Conservation (phyloP, 2,113 vertebrate genomes). For the Megaleporinus macrocephalus region DNA sequence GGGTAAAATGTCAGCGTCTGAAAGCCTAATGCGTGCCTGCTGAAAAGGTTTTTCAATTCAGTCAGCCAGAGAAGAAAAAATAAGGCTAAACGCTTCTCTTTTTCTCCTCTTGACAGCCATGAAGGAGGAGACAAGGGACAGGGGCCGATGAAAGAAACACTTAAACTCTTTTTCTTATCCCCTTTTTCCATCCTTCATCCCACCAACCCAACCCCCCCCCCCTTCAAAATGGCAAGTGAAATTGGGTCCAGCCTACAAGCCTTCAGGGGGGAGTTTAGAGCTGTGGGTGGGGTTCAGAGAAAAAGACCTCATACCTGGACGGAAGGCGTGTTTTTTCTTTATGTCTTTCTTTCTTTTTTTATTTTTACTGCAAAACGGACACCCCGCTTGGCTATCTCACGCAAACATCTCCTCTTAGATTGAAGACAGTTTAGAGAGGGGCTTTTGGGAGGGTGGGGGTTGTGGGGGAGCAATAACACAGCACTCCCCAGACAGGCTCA, state of each 20-base stretch:
- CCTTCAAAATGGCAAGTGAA: slow-evolving; percentile 7
- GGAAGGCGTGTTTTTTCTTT: slow-evolving; percentile 11
- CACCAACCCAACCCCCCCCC: not conserved
- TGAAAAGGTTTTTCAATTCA: slow-evolving; percentile 45
- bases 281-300: slow-evolving; percentile 24
- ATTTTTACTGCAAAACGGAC: not conserved
- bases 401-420: slow-evolving; percentile 37
- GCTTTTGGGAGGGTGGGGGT: not conserved
- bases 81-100: slow-evolving; percentile 44
- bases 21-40: slow-evolving; percentile 43
- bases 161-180: slow-evolving; percentile 7
- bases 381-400: slow-evolving; percentile 12
- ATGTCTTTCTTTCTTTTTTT: not conserved
- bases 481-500: not conserved
- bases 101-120: slow-evolving; percentile 15
- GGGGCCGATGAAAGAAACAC: slow-evolving; percentile 30
- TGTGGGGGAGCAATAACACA: not conserved
- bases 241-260: slow-evolving; percentile 2
- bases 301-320: slow-evolving; percentile 13
- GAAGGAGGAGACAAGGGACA: slow-evolving; percentile 33
- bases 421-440: slow-evolving; percentile 25
- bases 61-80: slow-evolving; percentile 9
- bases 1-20: slow-evolving; percentile 47
- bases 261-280: not conserved
- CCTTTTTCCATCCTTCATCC: not conserved